Conservation (phyloP, 2,113 vertebrate genomes). For the Tenrec ecaudatus region DNA sequence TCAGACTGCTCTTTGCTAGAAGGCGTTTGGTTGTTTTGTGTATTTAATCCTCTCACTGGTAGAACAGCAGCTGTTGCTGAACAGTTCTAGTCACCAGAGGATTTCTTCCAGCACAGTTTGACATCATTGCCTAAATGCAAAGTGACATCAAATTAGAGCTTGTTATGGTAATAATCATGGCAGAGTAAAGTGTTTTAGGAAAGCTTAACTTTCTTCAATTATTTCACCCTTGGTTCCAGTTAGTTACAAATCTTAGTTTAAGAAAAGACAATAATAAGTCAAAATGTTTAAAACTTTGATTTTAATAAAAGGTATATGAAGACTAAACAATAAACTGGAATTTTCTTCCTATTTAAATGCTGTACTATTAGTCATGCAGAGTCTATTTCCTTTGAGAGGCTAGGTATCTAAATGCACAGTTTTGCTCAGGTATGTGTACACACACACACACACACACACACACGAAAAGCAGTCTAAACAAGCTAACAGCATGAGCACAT, state of each 20-base stretch:
- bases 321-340: slow-evolving; percentile 31
- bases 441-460: background rate
- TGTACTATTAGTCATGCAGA: background rate
- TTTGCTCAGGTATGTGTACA: background rate
- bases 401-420: slow-evolving; percentile 33
- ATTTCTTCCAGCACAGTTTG: slow-evolving; percentile 77
- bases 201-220: slow-evolving; percentile 72
- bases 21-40: background rate
- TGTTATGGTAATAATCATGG: slow-evolving; percentile 77
- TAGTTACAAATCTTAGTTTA: slow-evolving; percentile 56
- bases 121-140: slow-evolving; percentile 81
- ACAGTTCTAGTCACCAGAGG: slow-evolving; percentile 73
- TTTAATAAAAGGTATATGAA: slow-evolving; percentile 17
- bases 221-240: slow-evolving; percentile 37
- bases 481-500: too few relatives aligned
- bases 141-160: slow-evolving; percentile 83
- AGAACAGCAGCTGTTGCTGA: slow-evolving; percentile 76
- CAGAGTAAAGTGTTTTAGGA: slow-evolving; percentile 67
- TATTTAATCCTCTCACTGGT: slow-evolving; percentile 41
- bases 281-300: slow-evolving; percentile 52
- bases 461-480: background rate
- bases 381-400: slow-evolving; percentile 17
- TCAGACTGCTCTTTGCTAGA: slow-evolving; percentile 51
- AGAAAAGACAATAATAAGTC: slow-evolving; percentile 28
- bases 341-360: slow-evolving; percentile 7